Evolutionary conservation across 2,113 vertebrate species (phyloP).

Genomic region (Phyllostomus hastatus): DNA sequence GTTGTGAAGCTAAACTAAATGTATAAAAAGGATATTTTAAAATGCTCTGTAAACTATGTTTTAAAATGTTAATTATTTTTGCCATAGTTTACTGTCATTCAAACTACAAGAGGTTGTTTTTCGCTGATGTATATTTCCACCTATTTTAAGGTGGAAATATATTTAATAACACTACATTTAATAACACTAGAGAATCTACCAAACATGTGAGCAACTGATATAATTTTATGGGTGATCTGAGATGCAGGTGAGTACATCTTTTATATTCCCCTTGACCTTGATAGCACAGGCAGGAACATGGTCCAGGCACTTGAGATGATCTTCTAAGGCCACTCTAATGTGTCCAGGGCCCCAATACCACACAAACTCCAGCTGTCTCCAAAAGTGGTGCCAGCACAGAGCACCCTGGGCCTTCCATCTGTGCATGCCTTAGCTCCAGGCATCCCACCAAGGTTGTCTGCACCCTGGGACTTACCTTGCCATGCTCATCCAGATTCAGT

Average conservation of each 20-base stretch:
- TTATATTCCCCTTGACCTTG: not conserved
- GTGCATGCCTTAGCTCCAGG: not conserved
- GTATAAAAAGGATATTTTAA: not conserved
- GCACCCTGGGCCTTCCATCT: not conserved
- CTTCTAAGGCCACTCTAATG: not conserved
- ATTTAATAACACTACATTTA: too few species aligned
- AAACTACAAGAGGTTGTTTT: not conserved
- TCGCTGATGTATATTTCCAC: not conserved
- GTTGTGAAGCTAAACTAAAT: not conserved
- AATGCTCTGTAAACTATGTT: not conserved
- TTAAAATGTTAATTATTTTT: not conserved
- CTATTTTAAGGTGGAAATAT: not conserved
- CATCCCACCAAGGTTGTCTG: not conserved
- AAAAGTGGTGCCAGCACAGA: not conserved
- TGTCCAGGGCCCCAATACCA: not conserved
- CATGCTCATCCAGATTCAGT: not conserved
- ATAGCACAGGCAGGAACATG: not conserved
- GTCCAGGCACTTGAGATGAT: not conserved
- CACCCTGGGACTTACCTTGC: not conserved
- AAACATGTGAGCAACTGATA: not conserved
- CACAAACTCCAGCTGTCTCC: not conserved
- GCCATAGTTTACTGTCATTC: not conserved
- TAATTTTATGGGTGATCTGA: not conserved
- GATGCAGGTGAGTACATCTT: not conserved
- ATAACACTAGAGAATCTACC: not conserved